These are phyloP conservation scores for Macrotrachela quadricornifera DNA, from an alignment of 1,140 invertebrate species.

Conservation along the genomic window DNA sequence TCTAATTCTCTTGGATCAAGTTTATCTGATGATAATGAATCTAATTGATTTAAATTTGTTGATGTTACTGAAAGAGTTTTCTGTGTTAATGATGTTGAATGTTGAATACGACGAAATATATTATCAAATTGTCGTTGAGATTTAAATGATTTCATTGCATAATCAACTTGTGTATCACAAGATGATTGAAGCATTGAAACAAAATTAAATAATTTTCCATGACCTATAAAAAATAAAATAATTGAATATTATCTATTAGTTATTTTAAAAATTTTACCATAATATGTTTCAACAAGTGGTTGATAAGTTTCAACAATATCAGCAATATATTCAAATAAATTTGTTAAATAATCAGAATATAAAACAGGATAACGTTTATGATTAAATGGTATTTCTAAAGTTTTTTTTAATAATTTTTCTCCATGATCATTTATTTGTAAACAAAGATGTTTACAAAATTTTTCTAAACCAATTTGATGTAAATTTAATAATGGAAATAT, in stretches of 20 bases:
- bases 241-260: too few relatives aligned
- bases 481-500: slow-evolving; percentile 82
- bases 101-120: slow-evolving; percentile 38
- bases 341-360: slow-evolving; percentile 25
- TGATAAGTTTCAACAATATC: slow-evolving; percentile 68
- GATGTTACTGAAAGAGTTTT: slow-evolving; percentile 13
- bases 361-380: slow-evolving; percentile 20
- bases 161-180: slow-evolving; percentile 49
- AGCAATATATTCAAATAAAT: slow-evolving; percentile 64
- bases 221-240: slow-evolving; percentile 33
- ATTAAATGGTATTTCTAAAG: not conserved
- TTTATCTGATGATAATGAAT: slow-evolving; percentile 19
- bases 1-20: slow-evolving; percentile 66
- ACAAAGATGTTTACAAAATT: slow-evolving; percentile 74
- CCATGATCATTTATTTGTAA: slow-evolving; percentile 38
- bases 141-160: slow-evolving; percentile 52
- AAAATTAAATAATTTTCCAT: slow-evolving; percentile 47
- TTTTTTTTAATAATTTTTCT: slow-evolving; percentile 41
- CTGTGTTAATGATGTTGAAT: slow-evolving; percentile 29
- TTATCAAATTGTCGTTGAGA: slow-evolving; percentile 46
- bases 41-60: slow-evolving; percentile 18
- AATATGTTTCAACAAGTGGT: slow-evolving; percentile 75
- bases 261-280: too few relatives aligned
- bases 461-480: slow-evolving; percentile 65
- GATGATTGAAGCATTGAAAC: slow-evolving; percentile 56